Base-by-base conservation (phyloP, 2,888 invertebrate genomes). In the Elmis aenea region DNA sequence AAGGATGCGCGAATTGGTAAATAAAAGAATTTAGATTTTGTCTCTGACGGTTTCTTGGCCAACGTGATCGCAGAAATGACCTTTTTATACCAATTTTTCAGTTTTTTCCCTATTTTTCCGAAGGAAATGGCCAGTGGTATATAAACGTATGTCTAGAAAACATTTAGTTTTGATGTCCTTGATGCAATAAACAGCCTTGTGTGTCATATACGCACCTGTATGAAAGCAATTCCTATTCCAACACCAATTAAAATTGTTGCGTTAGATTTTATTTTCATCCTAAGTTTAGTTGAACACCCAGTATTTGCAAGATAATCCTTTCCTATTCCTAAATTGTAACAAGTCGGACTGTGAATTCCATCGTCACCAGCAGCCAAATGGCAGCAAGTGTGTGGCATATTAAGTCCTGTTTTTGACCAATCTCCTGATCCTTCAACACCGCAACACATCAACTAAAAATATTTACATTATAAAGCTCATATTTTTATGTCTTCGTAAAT, bases 381-480 rank as follows among this genome's bases (percentile, higher is more conserved):
- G 64, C 83, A 83, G 57, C 83, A 84, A 1, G 81, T 78, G 1
- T 73, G 62, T 0, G 83, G 81, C n/a, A 33, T 26, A 1, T n/a
- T 23, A 1, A 20, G 8, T 27, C 10, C 24, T 13, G 8, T 30
- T 5, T 81, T 10, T 21, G 51, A 54, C 67, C 67, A 67, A 40
- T 67, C 66, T 3, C 34, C 47, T 0, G 63, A 57, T 2, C 59
- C 54, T 15, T 64, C 63, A 0, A 64, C 58, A 12, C 67, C 67
- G 35, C 67, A 67, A 45, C 67, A 67, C 50, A 62, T 54, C 45
- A 91, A 85, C 69, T 67, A 30, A 14, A 15, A 22, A 3, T n/a
- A 27, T 29, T 18, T 22, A n/a, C 5, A 10, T n/a, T 5, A 13
- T n/a, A 13, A 5, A 13, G 3, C 5, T 12, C 5, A 10, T 5